Conservation (phyloP, 2,888 invertebrate species). For the Pherbina coryleti region DNA sequence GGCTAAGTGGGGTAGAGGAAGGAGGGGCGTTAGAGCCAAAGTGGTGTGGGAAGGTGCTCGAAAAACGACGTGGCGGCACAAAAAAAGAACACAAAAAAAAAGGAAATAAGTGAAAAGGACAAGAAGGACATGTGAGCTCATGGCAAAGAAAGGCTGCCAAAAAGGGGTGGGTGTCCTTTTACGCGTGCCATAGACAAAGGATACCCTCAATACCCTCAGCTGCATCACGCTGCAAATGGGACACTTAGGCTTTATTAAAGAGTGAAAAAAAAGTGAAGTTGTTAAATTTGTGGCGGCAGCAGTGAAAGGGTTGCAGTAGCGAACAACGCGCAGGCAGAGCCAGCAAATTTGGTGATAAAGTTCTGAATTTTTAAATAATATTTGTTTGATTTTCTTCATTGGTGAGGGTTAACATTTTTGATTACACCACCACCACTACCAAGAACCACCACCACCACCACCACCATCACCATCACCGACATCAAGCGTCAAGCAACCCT, state of each 20-base stretch:
- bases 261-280: neutral
- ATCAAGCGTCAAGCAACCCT: neutral
- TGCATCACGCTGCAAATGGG: conserved; percentile 20
- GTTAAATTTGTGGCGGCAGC: neutral
- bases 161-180: too few relatives aligned
- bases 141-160: neutral
- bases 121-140: neutral
- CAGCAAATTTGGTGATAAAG: neutral
- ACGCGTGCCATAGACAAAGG: too few relatives aligned
- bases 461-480: too few relatives aligned
- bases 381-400: neutral
- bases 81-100: neutral
- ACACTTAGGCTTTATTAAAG: conserved; percentile 30
- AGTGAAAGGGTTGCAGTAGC: neutral
- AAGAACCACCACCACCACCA: too few relatives aligned
- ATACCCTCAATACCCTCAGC: neutral
- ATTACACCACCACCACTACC: neutral
- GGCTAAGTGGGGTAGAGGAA: neutral
- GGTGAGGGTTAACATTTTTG: neutral
- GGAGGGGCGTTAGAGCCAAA: neutral
- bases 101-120: neutral
- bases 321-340: neutral
- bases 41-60: neutral
- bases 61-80: neutral
- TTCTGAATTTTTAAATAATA: conserved; percentile 19